Conservation (phyloP, 1,140 invertebrate species). For the Nebria ingens region DNA sequence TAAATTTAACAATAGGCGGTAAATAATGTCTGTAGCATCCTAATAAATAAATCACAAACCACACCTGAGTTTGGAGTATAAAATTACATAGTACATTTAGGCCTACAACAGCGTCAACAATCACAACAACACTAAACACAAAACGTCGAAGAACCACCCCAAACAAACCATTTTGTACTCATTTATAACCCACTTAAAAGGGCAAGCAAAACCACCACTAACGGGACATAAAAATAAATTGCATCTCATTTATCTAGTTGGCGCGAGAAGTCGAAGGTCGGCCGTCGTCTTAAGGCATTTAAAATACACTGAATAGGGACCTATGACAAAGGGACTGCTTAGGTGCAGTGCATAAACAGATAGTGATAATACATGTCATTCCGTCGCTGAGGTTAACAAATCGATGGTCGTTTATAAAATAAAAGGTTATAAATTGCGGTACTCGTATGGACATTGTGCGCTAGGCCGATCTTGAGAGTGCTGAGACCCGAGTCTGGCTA, state of each 20-base stretch:
- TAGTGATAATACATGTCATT: constrained; percentile 16
- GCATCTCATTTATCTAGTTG: constrained; percentile 22
- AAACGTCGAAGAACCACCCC: background rate
- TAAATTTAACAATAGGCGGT: too few relatives aligned
- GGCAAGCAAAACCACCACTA: background rate
- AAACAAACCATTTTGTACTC: background rate
- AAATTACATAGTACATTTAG: background rate
- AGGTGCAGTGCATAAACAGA: constrained; percentile 21
- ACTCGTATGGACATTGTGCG: constrained; percentile 16
- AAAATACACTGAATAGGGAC: constrained; percentile 23
- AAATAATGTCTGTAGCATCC: too few relatives aligned
- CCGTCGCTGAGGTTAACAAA: constrained; percentile 19
- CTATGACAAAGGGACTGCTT: constrained; percentile 14
- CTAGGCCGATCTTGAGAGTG: too few relatives aligned
- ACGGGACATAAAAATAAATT: constrained; percentile 19
- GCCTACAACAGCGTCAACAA: background rate
- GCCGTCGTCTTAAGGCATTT: constrained; percentile 14
- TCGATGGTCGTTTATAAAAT: constrained; percentile 24
- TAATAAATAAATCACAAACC: too few relatives aligned
- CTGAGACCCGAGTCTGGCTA: too few relatives aligned
- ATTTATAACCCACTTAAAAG: background rate
- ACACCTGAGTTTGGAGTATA: background rate
- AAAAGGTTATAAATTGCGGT: constrained; percentile 27
- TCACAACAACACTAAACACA: background rate
- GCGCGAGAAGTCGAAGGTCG: too few relatives aligned